These are phyloP conservation scores for Oncorhynchus tshawytscha DNA, from an alignment of 2,113 vertebrate species.

Conservation along the genomic window DNA sequence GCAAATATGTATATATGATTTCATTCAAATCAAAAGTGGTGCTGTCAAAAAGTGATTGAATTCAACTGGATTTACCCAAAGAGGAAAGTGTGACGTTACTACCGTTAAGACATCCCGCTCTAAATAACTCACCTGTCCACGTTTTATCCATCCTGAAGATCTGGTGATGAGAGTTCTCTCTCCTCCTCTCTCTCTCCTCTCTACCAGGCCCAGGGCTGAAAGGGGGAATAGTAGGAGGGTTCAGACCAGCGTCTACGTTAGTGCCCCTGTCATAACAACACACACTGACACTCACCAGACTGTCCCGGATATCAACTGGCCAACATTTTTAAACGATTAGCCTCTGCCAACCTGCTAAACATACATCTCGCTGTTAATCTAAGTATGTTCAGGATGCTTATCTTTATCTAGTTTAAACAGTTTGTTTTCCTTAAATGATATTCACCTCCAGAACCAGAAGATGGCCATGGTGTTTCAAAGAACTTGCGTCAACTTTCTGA, in stretches of 20 bases:
- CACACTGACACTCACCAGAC: constrained; percentile 49
- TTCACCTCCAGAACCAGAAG: constrained; percentile 52
- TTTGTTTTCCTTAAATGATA: constrained; percentile 48
- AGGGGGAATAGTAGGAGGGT: constrained; percentile 1
- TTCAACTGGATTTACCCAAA: no score
- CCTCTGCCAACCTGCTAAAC: constrained; percentile 42
- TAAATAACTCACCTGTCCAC: constrained; percentile 4
- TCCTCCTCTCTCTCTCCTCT: constrained; percentile 7
- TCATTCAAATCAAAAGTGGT: no score
- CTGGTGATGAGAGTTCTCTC: constrained; percentile 16
- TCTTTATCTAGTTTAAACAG: constrained; percentile 42
- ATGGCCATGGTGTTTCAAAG: constrained; percentile 28
- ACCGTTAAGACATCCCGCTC: constrained; percentile 42
- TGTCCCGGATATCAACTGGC: constrained; percentile 3
- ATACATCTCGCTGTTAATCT: constrained; percentile 44
- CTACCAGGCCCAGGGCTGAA: neutral
- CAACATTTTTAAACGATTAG: constrained; percentile 33
- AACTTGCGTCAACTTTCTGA: constrained; percentile 61
- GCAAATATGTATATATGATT: neutral
- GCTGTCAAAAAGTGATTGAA: no score
- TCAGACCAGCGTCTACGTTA: constrained; percentile 29
- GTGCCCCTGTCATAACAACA: constrained; percentile 47
- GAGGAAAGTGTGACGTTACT: neutral
- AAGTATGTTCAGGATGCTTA: constrained; percentile 43
- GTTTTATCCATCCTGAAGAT: neutral